Evolutionary conservation across 2,888 invertebrate species (phyloP), one percentile per base, ranked within the genome.

Genomic region (Phaonia tiefii): DNA sequence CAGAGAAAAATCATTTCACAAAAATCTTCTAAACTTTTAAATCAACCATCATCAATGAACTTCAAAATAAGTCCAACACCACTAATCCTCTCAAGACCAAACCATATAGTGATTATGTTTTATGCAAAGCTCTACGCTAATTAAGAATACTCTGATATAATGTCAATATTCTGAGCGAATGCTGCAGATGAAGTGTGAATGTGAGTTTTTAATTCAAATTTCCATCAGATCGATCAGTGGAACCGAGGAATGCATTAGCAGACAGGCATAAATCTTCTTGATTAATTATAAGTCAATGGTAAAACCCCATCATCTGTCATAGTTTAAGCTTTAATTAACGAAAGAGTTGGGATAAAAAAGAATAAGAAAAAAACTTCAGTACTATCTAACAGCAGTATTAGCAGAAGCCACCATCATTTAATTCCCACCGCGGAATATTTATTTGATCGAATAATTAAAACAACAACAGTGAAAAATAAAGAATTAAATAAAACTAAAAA

Each of bases 261-360:
- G 39, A 22, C 63, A 42, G 63, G 22, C 39, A 60, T 58, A 67
- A 67, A 44, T 69, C 20, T 44, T 67, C 72, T 72, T 72, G 42
- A 71, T 75, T 56, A 67, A 73, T 60, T 44, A 63, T 20, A 26
- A 63, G 63, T 69, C 73, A 31, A 31, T 31, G 54, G 54, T 69
- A 63, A 22, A 42, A 70, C 46, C 49, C 44, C 37, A 65, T 65
- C 70, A 74, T 67, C 63, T 69, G 37, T 63, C 73, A 69, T 54
- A 79, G 79, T 5, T 74, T 70, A 65, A 79, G 69, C 44, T 63
- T 67, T 76, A 66, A 71, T 71, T 76, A 66, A 46, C 42, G 63
- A 72, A 49, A 15, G 37, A 51, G 25, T 73, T 67, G n/a, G 26
- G 7, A 67, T 46, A 73, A 31, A 73, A 71, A n/a, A 75, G n/a